These are phyloP conservation scores for Drosophila kohkoa DNA, from an alignment of 1,140 invertebrate genomes.

Conservation along the genomic window DNA sequence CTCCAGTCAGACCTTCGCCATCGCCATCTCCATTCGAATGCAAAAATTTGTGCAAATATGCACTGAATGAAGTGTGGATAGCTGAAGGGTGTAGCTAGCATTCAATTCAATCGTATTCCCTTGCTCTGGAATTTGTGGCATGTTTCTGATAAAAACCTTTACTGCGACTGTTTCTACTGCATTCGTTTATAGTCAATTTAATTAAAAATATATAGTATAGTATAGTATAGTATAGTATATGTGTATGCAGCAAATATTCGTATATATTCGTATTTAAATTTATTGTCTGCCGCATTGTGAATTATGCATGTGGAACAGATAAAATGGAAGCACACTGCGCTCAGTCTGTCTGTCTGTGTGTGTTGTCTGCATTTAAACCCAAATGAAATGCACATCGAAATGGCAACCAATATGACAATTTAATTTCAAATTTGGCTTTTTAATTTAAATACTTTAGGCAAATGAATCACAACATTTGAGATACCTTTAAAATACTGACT, in stretches of 20 bases:
- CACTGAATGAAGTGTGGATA: constrained; percentile 1
- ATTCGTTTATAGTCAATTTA: constrained; percentile 35
- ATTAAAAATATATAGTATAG: constrained; percentile 35
- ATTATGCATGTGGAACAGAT: constrained; percentile 25
- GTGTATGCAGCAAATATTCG: constrained; percentile 11
- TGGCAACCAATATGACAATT: neutral
- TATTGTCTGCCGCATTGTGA: constrained; percentile 22
- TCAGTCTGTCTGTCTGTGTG: no score
- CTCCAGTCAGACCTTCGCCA: no score
- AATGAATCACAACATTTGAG: neutral
- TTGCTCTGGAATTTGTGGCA: constrained; percentile 27
- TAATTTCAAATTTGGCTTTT: constrained; percentile 10
- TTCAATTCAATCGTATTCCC: constrained; percentile 3
- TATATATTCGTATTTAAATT: constrained; percentile 17
- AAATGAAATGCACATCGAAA: neutral
- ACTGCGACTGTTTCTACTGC: neutral
- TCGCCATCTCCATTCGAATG: no score
- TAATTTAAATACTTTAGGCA: constrained; percentile 2
- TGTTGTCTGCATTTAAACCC: no score
- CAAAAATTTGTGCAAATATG: neutral
- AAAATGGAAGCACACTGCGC: neutral
- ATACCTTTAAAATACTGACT: neutral
- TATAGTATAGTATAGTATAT: no score
- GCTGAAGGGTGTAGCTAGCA: neutral
- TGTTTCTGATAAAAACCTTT: constrained; percentile 25